Percentiles rank a stretch among this genome's conserved stretches.
These are phyloP conservation scores for Liasis olivaceus DNA, from an alignment of 2,797 vertebrate genomes.

Conservation along the genomic window DNA sequence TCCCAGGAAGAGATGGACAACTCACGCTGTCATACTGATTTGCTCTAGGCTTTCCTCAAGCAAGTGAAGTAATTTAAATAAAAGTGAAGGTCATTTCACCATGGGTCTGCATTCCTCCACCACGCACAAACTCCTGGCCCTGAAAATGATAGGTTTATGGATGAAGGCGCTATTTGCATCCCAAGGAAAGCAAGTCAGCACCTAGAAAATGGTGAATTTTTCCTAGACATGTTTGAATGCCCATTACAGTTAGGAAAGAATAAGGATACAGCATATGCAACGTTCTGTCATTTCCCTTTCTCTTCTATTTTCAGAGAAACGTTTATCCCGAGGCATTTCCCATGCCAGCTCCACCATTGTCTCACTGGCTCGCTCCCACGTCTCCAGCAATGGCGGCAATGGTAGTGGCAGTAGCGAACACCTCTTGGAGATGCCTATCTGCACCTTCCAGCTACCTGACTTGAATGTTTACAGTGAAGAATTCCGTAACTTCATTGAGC, in stretches of 20 bases:
- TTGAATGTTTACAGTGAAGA: slow-evolving; percentile 92
- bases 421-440: slow-evolving; percentile 93
- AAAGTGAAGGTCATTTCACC: background rate
- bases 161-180: no score
- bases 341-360: slow-evolving; percentile 95
- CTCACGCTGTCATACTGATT: background rate
- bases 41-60: background rate
- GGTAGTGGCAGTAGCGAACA: slow-evolving; percentile 77
- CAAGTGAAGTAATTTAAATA: background rate
- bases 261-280: no score
- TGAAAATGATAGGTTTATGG: background rate
- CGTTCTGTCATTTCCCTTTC: rapidly evolving
- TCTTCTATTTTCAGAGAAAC: slow-evolving; percentile 78
- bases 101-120: background rate
- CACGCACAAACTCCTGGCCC: background rate
- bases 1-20: background rate
- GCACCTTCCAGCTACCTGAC: slow-evolving; percentile 97
- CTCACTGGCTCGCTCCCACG: slow-evolving; percentile 92
- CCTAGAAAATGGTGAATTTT: background rate
- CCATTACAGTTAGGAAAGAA: background rate
- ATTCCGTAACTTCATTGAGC: slow-evolving; percentile 93
- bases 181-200: background rate
- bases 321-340: slow-evolving; percentile 91
- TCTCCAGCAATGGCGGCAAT: slow-evolving; percentile 84
- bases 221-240: no score